These are phyloP conservation scores for Callyntrura guangdongensis DNA, from an alignment of 2,888 invertebrate genomes.

Conservation along the genomic window DNA sequence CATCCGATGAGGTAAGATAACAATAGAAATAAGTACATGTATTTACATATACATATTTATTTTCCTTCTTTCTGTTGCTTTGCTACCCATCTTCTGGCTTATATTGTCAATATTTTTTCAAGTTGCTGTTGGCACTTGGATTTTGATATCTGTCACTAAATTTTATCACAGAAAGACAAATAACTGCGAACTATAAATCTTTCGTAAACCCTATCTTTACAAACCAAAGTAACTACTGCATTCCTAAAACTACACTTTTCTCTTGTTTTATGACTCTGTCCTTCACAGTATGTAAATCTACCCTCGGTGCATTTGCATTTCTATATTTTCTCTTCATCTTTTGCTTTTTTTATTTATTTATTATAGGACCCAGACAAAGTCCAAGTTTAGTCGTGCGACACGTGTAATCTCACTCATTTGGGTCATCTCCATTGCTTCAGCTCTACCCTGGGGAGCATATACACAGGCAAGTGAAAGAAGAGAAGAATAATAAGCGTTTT, in stretches of 20 bases:
- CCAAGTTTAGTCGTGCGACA: conserved; percentile 85
- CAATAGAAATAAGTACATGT: background rate
- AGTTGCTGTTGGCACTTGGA: no score
- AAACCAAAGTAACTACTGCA: no score
- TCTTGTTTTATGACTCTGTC: no score
- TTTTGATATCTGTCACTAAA: no score
- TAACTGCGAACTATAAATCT: no score
- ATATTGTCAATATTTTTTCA: no score
- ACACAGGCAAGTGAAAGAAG: conserved; percentile 81
- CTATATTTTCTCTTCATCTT: background rate
- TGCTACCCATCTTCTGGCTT: no score
- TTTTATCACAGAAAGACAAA: no score
- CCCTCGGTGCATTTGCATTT: background rate
- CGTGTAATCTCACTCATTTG: conserved; percentile 86
- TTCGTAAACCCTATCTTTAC: background rate
- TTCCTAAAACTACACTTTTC: no score
- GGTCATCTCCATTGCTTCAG: conserved; percentile 86
- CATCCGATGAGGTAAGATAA: conserved; percentile 85
- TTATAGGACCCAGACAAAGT: conserved; percentile 85
- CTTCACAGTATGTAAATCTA: no score
- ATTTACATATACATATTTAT: background rate
- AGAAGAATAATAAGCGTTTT: conserved; percentile 54
- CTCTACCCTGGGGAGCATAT: conserved; percentile 85
- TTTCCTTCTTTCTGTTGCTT: background rate
- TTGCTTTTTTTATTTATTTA: conserved; percentile 8